Percentiles rank a stretch among this genome's conserved stretches.
Evolutionary conservation across 2,113 vertebrate genomes (phyloP).

Genomic region (Pipra filicauda): DNA sequence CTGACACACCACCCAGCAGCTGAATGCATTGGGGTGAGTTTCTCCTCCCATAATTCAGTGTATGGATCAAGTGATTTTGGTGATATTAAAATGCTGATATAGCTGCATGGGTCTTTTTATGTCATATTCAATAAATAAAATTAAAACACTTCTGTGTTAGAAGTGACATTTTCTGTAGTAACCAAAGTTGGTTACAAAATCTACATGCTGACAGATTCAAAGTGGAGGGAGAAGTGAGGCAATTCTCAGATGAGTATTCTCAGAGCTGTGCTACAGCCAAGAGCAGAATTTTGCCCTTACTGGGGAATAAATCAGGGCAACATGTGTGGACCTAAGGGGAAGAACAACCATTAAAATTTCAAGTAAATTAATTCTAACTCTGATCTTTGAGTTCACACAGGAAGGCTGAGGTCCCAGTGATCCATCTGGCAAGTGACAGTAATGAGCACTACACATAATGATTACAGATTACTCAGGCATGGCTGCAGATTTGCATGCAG

Average conservation of each 20-base stretch:
- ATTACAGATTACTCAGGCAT: conserved; percentile 8
- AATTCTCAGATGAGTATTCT: neutral
- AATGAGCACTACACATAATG: neutral
- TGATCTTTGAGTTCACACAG: conserved; percentile 10
- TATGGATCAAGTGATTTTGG: neutral
- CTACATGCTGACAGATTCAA: neutral
- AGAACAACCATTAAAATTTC: neutral
- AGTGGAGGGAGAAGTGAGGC: neutral
- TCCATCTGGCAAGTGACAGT: conserved; percentile 34
- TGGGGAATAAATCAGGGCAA: neutral
- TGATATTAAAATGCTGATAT: neutral
- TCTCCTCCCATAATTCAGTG: neutral
- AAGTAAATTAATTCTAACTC: conserved; percentile 19
- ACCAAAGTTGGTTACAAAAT: neutral
- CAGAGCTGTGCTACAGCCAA: neutral
- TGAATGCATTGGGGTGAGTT: neutral
- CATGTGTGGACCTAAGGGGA: neutral
- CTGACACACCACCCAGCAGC: neutral
- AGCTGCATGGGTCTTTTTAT: neutral
- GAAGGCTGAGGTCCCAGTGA: neutral
- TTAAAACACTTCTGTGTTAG: neutral
- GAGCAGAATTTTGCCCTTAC: neutral
- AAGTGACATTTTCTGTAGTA: neutral
- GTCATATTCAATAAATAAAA: neutral
- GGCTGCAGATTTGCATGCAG: neutral